Percentiles rank a stretch among this genome's conserved stretches.
phyloP scores from a whole-genome alignment of 1,140 invertebrate species.

The Euwallacea fornicatus region DNA sequence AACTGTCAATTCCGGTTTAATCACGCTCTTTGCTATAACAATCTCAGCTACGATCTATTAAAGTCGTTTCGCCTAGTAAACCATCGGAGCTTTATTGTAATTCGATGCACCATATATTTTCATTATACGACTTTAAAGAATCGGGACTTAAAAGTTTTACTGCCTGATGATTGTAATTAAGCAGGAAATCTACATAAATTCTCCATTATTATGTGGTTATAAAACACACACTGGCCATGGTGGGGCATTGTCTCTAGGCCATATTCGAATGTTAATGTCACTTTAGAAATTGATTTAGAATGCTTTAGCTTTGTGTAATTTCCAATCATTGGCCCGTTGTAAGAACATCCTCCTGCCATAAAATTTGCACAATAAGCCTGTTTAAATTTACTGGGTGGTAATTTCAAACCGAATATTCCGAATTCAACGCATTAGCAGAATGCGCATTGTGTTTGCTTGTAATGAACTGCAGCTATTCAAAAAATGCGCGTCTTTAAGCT shows the following conservation, averaged over 20 bases:
- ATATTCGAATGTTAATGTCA: conserved; percentile 12
- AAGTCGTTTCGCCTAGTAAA: background rate
- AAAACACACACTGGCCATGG: conserved; percentile 8
- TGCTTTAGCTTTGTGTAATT: background rate
- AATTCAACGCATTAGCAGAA: conserved; percentile 30
- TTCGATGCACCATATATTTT: conserved; percentile 25
- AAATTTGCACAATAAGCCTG: background rate
- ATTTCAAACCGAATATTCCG: conserved; percentile 26
- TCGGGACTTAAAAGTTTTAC: conserved; percentile 19
- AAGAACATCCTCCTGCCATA: background rate
- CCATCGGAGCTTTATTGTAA: conserved; percentile 6
- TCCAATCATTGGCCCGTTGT: background rate
- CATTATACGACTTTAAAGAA: conserved; percentile 13
- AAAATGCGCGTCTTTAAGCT: conserved; percentile 28
- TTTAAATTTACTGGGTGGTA: conserved; percentile 30
- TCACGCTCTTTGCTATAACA: background rate
- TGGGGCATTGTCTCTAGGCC: conserved; percentile 13
- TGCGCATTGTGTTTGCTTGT: conserved; percentile 32
- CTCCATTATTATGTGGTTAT: conserved; percentile 19
- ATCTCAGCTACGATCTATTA: too few relatives aligned
- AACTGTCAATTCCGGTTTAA: background rate
- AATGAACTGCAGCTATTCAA: conserved; percentile 32
- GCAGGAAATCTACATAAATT: conserved; percentile 17
- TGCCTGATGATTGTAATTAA: conserved; percentile 27
- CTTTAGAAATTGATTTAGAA: conserved; percentile 24